Percentiles rank a stretch among this genome's conserved stretches.
Conservation (phyloP, 2,797 vertebrate species). For the Alosa sapidissima region DNA sequence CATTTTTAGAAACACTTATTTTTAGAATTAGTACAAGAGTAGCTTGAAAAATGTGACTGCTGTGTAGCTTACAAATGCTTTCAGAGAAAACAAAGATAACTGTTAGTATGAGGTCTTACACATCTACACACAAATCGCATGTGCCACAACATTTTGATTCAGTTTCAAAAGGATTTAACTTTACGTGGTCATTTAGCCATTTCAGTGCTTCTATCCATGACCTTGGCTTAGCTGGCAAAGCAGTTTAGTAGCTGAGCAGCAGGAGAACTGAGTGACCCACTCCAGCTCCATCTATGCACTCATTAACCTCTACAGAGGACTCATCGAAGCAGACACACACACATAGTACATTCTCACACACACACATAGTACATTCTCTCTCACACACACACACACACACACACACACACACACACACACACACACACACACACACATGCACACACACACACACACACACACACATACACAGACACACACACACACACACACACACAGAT, state of each 20-base stretch:
- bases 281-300: neutral
- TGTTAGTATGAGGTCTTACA: neutral
- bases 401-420: neutral
- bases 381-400: neutral
- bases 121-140: neutral
- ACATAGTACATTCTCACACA: too few species aligned
- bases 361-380: too few species aligned
- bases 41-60: neutral
- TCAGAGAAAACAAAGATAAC: neutral
- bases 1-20: neutral
- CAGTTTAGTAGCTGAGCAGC: neutral
- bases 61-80: neutral
- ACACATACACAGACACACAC: constrained; percentile 6
- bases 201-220: neutral
- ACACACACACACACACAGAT: neutral
- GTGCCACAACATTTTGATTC: neutral
- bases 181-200: neutral
- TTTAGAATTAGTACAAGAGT: neutral
- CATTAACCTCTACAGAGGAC: constrained; percentile 11
- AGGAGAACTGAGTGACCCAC: neutral
- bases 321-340: neutral
- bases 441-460: constrained; percentile 8
- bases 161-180: neutral
- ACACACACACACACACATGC: constrained; percentile 5
- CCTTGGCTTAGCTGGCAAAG: neutral